Percentiles rank a stretch among this genome's conserved stretches.
Conservation (phyloP, 2,797 vertebrate genomes). For the Anomalospiza imberbis region DNA sequence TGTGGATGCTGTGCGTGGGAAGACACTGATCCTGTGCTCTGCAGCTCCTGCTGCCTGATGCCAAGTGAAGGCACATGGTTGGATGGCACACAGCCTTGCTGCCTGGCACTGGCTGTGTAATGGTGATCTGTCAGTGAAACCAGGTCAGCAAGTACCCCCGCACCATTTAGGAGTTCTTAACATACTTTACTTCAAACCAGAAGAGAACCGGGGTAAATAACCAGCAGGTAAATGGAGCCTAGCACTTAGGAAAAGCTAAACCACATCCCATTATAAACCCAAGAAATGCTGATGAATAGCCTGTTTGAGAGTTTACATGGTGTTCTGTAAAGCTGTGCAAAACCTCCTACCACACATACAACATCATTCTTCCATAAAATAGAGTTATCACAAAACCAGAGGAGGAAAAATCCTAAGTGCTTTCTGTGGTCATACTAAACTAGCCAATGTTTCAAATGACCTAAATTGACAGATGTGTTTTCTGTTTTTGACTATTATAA, state of each 20-base stretch:
- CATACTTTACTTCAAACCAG: neutral
- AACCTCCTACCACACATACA: neutral
- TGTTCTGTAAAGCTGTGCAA: neutral
- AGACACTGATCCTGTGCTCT: neutral
- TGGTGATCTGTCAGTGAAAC: neutral
- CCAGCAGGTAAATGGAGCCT: neutral
- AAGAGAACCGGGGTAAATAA: neutral
- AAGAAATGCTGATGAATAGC: neutral
- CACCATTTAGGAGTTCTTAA: neutral
- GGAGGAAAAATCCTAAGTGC: neutral
- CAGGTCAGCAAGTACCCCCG: rapidly evolving
- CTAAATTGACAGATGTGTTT: neutral
- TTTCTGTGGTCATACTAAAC: neutral
- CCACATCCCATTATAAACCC: neutral
- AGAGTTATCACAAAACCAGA: neutral
- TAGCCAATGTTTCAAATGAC: neutral
- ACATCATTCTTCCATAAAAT: neutral
- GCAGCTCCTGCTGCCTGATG: neutral
- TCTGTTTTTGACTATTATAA: neutral
- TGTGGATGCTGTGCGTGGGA: neutral
- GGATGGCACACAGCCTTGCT: neutral
- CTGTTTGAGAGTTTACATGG: neutral
- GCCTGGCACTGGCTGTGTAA: neutral
- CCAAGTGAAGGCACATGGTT: neutral
- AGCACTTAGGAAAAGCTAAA: neutral